Evolutionary conservation across 2,113 vertebrate genomes (phyloP).

Genomic region (Amazona vittata): DNA sequence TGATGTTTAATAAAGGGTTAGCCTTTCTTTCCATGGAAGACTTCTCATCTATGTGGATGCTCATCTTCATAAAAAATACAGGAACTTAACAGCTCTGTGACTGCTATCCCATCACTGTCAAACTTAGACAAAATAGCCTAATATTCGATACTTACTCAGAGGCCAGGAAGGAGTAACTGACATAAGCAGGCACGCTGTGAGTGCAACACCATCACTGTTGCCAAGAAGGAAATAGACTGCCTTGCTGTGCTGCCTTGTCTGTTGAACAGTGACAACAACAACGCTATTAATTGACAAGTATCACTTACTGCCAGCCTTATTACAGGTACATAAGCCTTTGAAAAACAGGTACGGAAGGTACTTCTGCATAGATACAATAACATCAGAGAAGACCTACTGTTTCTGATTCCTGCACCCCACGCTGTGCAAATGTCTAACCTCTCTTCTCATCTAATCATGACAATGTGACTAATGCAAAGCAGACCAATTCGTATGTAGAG

Average conservation of each 20-base stretch:
- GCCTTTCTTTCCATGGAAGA: neutral
- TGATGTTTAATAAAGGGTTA: neutral
- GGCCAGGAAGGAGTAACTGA: neutral
- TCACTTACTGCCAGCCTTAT: neutral
- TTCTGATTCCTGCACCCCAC: neutral
- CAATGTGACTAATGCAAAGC: neutral
- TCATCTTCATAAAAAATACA: neutral
- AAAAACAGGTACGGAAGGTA: neutral
- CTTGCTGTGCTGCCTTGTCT: neutral
- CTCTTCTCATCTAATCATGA: neutral
- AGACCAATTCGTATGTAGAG: neutral
- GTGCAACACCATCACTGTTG: neutral
- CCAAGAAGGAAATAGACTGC: neutral
- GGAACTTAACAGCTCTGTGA: neutral
- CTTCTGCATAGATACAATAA: neutral
- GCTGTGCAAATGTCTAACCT: neutral
- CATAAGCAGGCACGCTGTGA: neutral
- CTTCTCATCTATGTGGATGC: neutral
- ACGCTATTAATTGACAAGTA: neutral
- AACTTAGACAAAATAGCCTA: neutral
- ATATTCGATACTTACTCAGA: neutral
- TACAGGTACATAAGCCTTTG: neutral
- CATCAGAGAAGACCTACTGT: neutral
- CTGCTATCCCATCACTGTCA: neutral
- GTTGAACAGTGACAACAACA: neutral